phyloP scores from a whole-genome alignment of 2,797 vertebrate genomes.

The Chrysocyon brachyurus region DNA sequence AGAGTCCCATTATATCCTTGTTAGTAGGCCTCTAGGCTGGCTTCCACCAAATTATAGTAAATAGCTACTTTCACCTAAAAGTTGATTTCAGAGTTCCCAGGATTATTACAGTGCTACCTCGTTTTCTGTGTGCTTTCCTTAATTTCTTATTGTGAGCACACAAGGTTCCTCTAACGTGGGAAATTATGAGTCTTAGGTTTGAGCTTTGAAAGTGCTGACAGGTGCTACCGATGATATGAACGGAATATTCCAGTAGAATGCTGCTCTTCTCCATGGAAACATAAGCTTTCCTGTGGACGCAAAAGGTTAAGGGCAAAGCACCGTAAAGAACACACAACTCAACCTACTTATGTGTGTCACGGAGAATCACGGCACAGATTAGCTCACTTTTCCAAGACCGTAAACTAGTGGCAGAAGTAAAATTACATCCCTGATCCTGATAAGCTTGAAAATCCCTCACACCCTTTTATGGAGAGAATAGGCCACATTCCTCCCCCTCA shows the following conservation, averaged over 20 bases:
- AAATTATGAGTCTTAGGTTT: background rate
- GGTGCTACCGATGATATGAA: background rate
- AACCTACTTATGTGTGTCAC: background rate
- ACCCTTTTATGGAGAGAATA: background rate
- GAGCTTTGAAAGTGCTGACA: background rate
- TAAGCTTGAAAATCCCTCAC: background rate
- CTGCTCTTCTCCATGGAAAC: background rate
- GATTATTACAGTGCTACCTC: background rate
- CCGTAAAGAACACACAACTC: background rate
- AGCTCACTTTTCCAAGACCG: background rate
- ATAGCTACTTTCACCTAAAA: slow-evolving; percentile 14
- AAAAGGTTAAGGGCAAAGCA: background rate
- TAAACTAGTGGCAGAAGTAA: background rate
- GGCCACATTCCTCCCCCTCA: background rate
- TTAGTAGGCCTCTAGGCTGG: background rate
- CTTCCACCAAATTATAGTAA: slow-evolving; percentile 24
- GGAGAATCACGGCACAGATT: slow-evolving; percentile 2
- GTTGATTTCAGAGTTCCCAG: background rate
- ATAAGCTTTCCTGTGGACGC: background rate
- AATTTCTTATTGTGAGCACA: background rate
- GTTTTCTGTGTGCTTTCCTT: background rate
- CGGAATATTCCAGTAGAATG: background rate
- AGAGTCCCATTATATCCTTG: background rate
- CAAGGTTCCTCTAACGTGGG: background rate
- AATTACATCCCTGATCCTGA: background rate